Evolutionary conservation across 1,140 invertebrate species (phyloP).

Genomic region (Brachionus rubens): DNA sequence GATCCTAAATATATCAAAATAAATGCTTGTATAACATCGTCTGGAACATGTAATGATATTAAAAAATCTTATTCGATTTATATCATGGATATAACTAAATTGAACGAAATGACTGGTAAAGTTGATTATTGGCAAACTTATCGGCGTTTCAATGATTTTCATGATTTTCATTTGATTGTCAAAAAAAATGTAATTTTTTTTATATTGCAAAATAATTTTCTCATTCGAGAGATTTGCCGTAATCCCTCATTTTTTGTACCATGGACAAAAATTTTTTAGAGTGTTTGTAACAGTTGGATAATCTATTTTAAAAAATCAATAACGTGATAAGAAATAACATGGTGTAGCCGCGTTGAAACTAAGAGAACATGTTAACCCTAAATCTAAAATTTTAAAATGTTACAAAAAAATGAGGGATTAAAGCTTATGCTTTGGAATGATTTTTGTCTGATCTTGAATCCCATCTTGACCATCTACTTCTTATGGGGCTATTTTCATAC

Average conservation of each 20-base stretch:
- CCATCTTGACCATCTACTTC: too few species aligned
- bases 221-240: neutral
- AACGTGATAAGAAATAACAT: too few species aligned
- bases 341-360: too few species aligned
- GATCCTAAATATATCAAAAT: conserved; percentile 2
- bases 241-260: too few species aligned
- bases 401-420: too few species aligned
- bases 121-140: conserved; percentile 65
- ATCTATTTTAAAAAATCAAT: too few species aligned
- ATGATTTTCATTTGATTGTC: conserved; percentile 70
- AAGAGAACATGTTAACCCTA: too few species aligned
- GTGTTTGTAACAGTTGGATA: too few species aligned
- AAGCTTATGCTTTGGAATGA: too few species aligned
- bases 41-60: conserved; percentile 24
- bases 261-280: conserved; percentile 55
- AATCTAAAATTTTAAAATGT: too few species aligned
- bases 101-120: conserved; percentile 62
- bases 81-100: conserved; percentile 27
- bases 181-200: conserved; percentile 44
- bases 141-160: conserved; percentile 80
- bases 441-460: too few species aligned
- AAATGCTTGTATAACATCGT: conserved; percentile 21
- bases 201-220: neutral
- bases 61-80: conserved; percentile 41
- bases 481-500: too few species aligned